These are phyloP conservation scores for Tetrao urogallus DNA, from an alignment of 2,113 vertebrate species.

Conservation along the genomic window DNA sequence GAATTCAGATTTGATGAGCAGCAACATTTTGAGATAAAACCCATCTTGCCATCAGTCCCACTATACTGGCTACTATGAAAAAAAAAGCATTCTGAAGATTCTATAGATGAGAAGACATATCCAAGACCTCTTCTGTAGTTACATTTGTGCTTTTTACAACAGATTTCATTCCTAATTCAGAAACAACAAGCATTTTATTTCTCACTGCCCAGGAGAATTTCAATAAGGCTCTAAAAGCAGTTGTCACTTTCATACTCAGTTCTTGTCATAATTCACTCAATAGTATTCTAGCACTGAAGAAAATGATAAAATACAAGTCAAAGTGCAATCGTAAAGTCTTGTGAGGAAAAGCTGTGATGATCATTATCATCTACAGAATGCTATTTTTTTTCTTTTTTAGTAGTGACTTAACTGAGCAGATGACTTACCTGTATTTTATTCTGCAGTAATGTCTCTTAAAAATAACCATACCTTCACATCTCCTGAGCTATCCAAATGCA, in stretches of 20 bases:
- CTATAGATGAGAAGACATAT: not conserved
- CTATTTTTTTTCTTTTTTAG: not conserved
- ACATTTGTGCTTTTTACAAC: not conserved
- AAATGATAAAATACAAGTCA: not conserved
- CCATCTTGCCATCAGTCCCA: not conserved
- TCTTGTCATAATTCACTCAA: not conserved
- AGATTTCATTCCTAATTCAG: not conserved
- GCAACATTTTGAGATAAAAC: not conserved
- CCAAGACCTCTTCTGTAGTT: not conserved
- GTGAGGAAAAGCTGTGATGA: not conserved
- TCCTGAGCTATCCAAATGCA: not conserved
- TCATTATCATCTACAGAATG: not conserved
- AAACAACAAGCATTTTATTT: not conserved
- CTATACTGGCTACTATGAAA: not conserved
- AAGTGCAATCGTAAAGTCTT: not conserved
- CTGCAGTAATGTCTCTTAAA: not conserved
- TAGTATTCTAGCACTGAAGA: not conserved
- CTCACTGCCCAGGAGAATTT: not conserved
- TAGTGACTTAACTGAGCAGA: not conserved
- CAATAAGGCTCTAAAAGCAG: not conserved
- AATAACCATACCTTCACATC: not conserved
- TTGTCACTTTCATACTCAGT: not conserved
- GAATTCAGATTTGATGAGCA: not conserved
- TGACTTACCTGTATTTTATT: not conserved
- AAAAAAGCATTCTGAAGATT: not conserved